Base-by-base conservation (phyloP, 2,113 vertebrate genomes). In the Sapajus apella region DNA sequence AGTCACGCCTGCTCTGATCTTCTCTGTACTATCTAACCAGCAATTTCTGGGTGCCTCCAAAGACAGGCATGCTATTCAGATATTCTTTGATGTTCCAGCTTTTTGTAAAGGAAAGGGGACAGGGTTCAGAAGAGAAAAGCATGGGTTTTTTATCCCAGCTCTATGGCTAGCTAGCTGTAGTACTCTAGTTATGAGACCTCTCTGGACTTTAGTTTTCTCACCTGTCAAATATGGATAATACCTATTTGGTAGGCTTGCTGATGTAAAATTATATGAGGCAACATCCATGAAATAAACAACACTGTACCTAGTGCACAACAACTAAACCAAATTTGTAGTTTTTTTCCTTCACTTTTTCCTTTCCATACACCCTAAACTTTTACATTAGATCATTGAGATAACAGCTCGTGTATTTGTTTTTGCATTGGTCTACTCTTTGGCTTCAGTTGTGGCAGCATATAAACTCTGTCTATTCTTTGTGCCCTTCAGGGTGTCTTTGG, bases 1-100 rank as follows among this genome's bases (percentile, higher is more conserved):
- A 87, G 81, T 70, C 66, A 85, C 64, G 80, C 66, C 91, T 95
- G 66, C 47, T 97, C 56, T 52, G 18, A 56, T 94, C 66, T 77
- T 52, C 79, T 86, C 0, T 2, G 35, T 87, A 50, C 72, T 68
- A 37, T 72, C 21, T 79, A 96, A 87, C 37, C 73, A 64, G 77
- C 37, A 76, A 20, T 90, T 90, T 10, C 52, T 87, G 77, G n/a
- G 32, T 97, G 55, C n/a, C 66, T 94, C 21, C 55, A 43, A 83
- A 55, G 56, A 79, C 0, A 45, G 37, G 25, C 52, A 30, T 43
- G 12, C 40, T 58, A 88, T 94, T 94, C 45, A 90, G 25, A 45
- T 40, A 87, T 72, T 73, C 45, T 87, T 85, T 55, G 43, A 55
- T 79, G 23, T 43, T 10, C 30, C 47, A 47, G 25, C 4, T 92